These are phyloP conservation scores for Xestobium rufovillosum DNA, from an alignment of 2,888 invertebrate species.

Conservation along the genomic window DNA sequence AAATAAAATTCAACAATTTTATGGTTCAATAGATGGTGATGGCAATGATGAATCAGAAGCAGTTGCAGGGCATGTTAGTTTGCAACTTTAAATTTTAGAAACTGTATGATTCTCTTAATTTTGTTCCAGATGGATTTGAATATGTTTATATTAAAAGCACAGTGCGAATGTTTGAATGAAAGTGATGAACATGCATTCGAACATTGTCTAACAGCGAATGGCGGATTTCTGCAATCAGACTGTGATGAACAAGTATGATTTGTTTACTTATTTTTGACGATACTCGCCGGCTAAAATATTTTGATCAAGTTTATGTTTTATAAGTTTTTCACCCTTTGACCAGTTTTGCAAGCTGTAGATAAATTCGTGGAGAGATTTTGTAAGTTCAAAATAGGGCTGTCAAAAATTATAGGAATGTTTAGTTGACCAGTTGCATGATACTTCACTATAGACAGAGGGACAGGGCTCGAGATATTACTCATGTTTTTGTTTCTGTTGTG, in stretches of 20 bases:
- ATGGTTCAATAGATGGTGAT: conserved; percentile 58
- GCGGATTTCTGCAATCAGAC: conserved; percentile 71
- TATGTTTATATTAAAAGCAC: conserved; percentile 76
- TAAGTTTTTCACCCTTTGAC: too few relatives aligned
- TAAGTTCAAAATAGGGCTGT: too few relatives aligned
- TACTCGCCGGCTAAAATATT: too few relatives aligned
- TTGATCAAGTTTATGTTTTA: too few relatives aligned
- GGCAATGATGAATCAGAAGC: conserved; percentile 60
- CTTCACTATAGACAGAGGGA: too few relatives aligned
- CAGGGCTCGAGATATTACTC: too few relatives aligned
- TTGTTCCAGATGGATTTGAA: conserved; percentile 76
- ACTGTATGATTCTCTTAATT: conserved; percentile 15
- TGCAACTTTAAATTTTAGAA: too few relatives aligned
- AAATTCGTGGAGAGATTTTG: conserved; percentile 1
- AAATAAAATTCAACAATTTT: conserved; percentile 81
- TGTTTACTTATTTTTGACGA: background rate
- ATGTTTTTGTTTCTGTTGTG: too few relatives aligned
- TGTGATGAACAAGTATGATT: conserved; percentile 84
- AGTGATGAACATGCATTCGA: conserved; percentile 83
- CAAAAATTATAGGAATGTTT: too few relatives aligned
- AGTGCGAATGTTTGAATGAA: conserved; percentile 95
- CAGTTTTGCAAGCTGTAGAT: background rate
- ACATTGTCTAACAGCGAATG: conserved; percentile 60
- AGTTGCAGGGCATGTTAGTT: conserved; percentile 75
- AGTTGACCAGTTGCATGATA: too few relatives aligned